These are phyloP conservation scores for Benitochromis conjunctus DNA, from an alignment of 2,113 vertebrate species.

Conservation along the genomic window DNA sequence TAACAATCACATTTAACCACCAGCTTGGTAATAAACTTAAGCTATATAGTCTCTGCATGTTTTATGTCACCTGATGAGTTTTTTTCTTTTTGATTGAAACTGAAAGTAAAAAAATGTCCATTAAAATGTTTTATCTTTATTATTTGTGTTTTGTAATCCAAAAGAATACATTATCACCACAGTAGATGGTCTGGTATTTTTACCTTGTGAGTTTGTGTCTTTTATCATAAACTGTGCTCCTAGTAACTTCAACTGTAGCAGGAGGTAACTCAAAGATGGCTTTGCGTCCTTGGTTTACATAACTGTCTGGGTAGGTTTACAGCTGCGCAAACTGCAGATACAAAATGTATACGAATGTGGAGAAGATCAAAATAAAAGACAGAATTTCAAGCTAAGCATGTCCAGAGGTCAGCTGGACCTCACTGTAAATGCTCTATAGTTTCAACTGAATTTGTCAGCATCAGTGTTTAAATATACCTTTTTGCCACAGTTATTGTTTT, in stretches of 20 bases:
- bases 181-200: background rate
- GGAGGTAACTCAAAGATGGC: too few species aligned
- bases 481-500: background rate
- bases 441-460: background rate
- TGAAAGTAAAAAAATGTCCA: background rate
- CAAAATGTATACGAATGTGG: background rate
- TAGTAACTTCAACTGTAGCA: background rate
- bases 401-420: background rate
- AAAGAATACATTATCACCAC: background rate
- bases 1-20: background rate
- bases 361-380: background rate
- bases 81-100: too few species aligned
- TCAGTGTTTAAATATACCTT: background rate
- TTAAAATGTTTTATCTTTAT: background rate
- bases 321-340: background rate
- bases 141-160: background rate
- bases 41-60: background rate
- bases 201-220: background rate
- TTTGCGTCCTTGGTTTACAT: background rate
- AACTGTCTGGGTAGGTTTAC: background rate
- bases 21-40: background rate
- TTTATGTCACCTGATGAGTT: too few species aligned
- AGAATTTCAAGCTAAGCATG: background rate
- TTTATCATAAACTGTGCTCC: background rate
- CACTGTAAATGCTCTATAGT: background rate